Percentiles rank a stretch among this genome's conserved stretches.
Evolutionary conservation across 53 echinoderm and acorn worm species (phyloP).

Genomic region (Astropecten irregularis): DNA sequence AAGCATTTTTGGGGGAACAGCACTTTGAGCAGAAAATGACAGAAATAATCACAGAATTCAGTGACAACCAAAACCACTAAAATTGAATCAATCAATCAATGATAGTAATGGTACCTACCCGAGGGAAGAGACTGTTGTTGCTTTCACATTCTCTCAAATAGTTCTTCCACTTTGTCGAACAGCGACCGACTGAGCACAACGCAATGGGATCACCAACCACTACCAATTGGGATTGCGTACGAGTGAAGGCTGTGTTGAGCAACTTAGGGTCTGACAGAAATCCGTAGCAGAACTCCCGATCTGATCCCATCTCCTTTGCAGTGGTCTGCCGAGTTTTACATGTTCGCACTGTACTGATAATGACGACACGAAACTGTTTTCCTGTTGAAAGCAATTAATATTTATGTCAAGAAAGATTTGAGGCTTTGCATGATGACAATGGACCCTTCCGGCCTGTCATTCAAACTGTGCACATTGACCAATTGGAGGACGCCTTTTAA

Average conservation of each 20-base stretch:
- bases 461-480: too few relatives aligned
- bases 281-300: conserved; percentile 68
- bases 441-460: too few relatives aligned
- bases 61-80: too few relatives aligned
- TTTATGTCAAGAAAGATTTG: too few relatives aligned
- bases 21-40: too few relatives aligned
- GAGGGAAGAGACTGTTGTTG: conserved; percentile 76
- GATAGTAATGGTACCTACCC: too few relatives aligned
- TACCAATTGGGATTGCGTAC: conserved; percentile 71
- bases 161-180: conserved; percentile 72
- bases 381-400: conserved; percentile 52
- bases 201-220: conserved; percentile 84
- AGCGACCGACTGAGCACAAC: conserved; percentile 77
- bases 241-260: conserved; percentile 84
- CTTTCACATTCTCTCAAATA: conserved; percentile 72
- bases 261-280: conserved; percentile 82
- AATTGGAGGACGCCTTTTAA: too few relatives aligned
- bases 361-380: conserved; percentile 82
- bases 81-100: background rate
- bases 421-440: too few relatives aligned
- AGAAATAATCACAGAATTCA: too few relatives aligned
- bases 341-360: conserved; percentile 86
- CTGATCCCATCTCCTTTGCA: conserved; percentile 10
- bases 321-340: conserved; percentile 57
- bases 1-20: too few relatives aligned